Base-by-base conservation (phyloP, 2,888 invertebrate species). In the Morpho achilles region DNA sequence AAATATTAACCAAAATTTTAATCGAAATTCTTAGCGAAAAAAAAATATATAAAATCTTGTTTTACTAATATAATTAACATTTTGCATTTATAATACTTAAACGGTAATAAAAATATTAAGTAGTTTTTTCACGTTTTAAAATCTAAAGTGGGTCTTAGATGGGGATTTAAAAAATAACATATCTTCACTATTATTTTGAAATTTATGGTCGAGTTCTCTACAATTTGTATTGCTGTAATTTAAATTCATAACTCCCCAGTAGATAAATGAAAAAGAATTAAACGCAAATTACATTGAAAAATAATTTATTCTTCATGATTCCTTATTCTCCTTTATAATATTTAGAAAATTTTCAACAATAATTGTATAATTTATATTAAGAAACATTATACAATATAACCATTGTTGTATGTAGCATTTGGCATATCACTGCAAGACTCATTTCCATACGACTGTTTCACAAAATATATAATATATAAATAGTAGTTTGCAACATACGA, bases 311-410 rank as follows among this genome's bases (percentile, higher is more conserved):
- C 79, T 84, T 76, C 85, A 82, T 81, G 86, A 87, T 89, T 87
- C 77, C 84, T 77, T 80, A 78, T 82, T 87, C 81, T 74, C 83
- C 78, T 84, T 66, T 86, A 89, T 83, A 71, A 88, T 88, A 88
- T 88, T 88, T 88, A 87, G 87, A 88, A 90, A 89, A 87, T 76
- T 70, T 84, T 88, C 87, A 89, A 90, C 90, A 89, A 87, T 88
- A 82, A 83, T 87, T 88, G 87, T 89, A 88, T 87, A 88, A 77
- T 82, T 83, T 82, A 82, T 83, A 54, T 48, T 88, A 86, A 82
- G 89, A 89, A 88, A 87, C 82, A 69, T 84, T 81, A 77, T 77
- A 83, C 79, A 81, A 82, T 79, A 82, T 83, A 84, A 84, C 83
- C 78, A 85, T 87, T 81, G 87, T 82, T 87, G 87, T 84, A 61